These are phyloP conservation scores for Sitta europaea DNA, from an alignment of 2,113 vertebrate species.

Conservation along the genomic window DNA sequence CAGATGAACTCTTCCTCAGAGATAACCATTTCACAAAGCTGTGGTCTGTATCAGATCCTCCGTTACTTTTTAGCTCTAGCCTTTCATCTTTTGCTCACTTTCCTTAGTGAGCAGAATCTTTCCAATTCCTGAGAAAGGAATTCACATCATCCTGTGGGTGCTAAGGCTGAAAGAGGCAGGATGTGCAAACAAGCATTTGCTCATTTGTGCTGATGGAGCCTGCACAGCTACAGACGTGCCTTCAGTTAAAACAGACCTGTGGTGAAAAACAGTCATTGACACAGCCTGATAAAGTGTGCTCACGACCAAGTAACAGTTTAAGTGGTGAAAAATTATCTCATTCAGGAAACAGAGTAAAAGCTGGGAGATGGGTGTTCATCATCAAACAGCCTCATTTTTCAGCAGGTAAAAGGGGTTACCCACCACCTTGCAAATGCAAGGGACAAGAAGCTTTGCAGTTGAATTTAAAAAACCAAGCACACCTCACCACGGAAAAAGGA, in stretches of 20 bases:
- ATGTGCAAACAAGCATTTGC: neutral
- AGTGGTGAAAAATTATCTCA: neutral
- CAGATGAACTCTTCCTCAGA: neutral
- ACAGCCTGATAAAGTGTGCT: neutral
- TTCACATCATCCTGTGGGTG: neutral
- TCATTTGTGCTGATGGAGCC: neutral
- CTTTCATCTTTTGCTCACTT: neutral
- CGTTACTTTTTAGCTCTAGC: neutral
- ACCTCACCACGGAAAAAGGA: neutral
- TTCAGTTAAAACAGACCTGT: neutral
- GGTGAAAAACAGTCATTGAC: neutral
- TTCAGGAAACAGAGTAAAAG: neutral
- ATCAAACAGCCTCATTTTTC: neutral
- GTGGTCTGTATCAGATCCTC: neutral
- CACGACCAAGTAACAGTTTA: rapidly evolving
- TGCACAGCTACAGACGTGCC: neutral
- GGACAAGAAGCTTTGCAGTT: neutral
- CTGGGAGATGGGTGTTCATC: neutral
- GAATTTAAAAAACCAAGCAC: neutral
- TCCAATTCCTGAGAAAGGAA: neutral
- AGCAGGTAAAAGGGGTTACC: neutral
- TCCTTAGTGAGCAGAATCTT: neutral
- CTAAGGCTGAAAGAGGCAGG: neutral
- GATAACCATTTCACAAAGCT: neutral
- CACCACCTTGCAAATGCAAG: neutral